phyloP scores from a whole-genome alignment of 2,888 invertebrate genomes.

The Calliopum simillimum region DNA sequence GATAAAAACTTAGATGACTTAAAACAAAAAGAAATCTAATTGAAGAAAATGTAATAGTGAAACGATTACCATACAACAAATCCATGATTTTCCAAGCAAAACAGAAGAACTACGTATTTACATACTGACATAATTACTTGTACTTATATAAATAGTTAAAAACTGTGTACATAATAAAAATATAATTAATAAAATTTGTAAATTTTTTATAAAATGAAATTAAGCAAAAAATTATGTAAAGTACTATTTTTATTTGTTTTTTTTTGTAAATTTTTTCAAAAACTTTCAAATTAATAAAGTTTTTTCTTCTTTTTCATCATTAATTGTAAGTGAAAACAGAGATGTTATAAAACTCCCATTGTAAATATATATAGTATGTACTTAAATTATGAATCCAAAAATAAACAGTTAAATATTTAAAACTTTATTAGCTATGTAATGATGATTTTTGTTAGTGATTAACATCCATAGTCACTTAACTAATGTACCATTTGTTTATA shows the following conservation, averaged over 20 bases:
- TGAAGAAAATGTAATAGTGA: conserved; percentile 9
- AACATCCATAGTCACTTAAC: no score
- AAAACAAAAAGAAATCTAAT: no score
- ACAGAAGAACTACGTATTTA: conserved; percentile 3
- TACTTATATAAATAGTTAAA: no score
- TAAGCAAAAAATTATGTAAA: background rate
- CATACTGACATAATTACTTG: no score
- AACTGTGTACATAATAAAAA: no score
- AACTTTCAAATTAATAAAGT: background rate
- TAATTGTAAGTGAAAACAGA: conserved; percentile 23
- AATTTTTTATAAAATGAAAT: background rate
- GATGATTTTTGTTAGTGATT: no score
- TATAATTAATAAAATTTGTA: background rate
- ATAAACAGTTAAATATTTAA: no score
- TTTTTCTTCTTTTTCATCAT: conserved; percentile 4
- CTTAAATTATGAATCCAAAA: no score
- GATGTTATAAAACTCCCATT: conserved; percentile 28
- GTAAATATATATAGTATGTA: no score
- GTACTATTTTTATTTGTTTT: no score
- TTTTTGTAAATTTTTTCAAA: background rate
- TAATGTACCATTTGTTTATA: no score
- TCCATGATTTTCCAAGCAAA: conserved; percentile 37
- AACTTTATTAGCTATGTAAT: no score
- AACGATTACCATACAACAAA: conserved; percentile 25
- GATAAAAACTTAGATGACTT: conserved; percentile 22